These are phyloP conservation scores for Mesembrinibis cayennensis DNA, from an alignment of 2,113 vertebrate genomes.

Conservation along the genomic window DNA sequence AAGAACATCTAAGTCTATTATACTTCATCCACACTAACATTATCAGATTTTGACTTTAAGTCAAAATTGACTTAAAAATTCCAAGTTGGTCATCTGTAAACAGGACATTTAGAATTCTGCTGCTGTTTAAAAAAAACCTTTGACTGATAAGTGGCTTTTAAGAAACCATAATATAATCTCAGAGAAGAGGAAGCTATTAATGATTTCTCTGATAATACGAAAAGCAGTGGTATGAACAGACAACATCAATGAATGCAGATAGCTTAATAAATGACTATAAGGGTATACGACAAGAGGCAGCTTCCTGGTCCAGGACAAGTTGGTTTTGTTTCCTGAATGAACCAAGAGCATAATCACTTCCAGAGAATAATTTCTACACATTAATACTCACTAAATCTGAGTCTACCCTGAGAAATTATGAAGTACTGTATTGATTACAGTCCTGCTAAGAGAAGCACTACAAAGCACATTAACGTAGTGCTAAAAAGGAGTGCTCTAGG, in stretches of 20 bases:
- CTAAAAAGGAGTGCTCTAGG: not conserved
- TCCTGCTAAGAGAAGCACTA: not conserved
- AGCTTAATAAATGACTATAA: not conserved
- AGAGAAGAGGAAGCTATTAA: not conserved
- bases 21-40: not conserved
- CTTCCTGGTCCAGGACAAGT: not conserved
- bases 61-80: not conserved
- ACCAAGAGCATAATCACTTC: not conserved
- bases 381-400: not conserved
- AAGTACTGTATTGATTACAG: not conserved
- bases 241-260: not conserved
- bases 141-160: not conserved
- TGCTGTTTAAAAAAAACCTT: not conserved
- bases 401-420: not conserved
- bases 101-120: not conserved
- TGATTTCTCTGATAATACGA: not conserved
- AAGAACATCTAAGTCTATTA: not conserved
- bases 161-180: not conserved
- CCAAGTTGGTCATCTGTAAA: not conserved
- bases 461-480: not conserved
- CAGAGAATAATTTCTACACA: not conserved
- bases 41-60: not conserved
- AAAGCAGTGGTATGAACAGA: not conserved
- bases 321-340: not conserved
- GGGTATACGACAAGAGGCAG: not conserved